Evolutionary conservation across 2,888 invertebrate species (phyloP), one percentile per base, ranked within the genome.

Genomic region (Arrhopalites spinosus): DNA sequence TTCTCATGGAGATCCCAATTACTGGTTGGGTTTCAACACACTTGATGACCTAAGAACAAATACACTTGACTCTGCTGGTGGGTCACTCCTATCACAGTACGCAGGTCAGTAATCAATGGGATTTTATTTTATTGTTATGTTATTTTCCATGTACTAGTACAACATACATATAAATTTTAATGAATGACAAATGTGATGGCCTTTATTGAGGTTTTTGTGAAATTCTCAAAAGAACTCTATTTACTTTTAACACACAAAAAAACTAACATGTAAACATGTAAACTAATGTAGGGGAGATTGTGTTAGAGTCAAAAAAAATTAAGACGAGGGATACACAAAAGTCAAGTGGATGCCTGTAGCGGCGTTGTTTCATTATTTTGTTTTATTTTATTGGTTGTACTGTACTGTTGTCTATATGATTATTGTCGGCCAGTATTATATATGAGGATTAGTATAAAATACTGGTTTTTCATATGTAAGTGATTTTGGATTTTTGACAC

Each of bases 31-130:
- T 74, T 88, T 95, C 83, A 93, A 94, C 66, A 93, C 95, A 47
- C 89, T 96, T 78, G 96, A 96, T 86, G 95, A 95, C 86, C 89
- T 96, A 74, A 89, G 94, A 85, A 96, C 96, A 66, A 96, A 96
- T 86, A 96, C 95, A n/a, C 88, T 96, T 78, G 95, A 96, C 87
- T 95, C 96, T 3, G 95, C 96, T 30, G 93, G 94, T 72, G 95
- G 95, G 73, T 90, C 92, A 79, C 88, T 95, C 83, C 93, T 95
- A 77, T 95, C 95, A 8, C 95, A 96, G 86, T 96, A 95, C 85
- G 93, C 95, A 80, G 95, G 95, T 90, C 75, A 80, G 79, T 76
- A 25, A 17, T 15, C 43, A 75, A 20, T 27, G 3, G 15, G 2
- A 27, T 27, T 20, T 13, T 56, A 23, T 50, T 66, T 23, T 29